Conservation (phyloP, 2,888 invertebrate species). For the Nephrocerus scutellatus region DNA sequence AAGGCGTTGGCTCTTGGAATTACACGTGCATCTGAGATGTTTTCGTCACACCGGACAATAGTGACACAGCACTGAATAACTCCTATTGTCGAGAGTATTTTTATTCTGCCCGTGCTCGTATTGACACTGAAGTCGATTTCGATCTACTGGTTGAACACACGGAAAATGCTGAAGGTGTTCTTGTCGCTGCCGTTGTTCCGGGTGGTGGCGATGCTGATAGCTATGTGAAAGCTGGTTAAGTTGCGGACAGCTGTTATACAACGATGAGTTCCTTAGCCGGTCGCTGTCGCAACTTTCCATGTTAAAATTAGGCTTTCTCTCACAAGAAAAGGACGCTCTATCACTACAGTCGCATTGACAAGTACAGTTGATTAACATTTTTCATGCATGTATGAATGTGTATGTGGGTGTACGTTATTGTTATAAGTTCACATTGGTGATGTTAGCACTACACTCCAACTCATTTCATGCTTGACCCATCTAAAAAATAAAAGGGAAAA, state of each 20-base stretch:
- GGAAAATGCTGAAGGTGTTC: constrained; percentile 13
- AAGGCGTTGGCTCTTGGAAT: constrained; percentile 3
- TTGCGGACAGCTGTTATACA: constrained; percentile 44
- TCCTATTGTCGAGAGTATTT: constrained; percentile 22
- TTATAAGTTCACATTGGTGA: neutral
- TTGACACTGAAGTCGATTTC: constrained; percentile 16
- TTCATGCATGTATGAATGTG: too few species aligned
- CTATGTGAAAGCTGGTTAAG: constrained; percentile 26
- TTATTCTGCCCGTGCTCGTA: constrained; percentile 9
- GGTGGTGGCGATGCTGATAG: constrained; percentile 9
- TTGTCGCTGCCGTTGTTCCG: constrained; percentile 12
- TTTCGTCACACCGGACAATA: constrained; percentile 47
- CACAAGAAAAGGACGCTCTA: constrained; percentile 24
- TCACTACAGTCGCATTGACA: constrained; percentile 45
- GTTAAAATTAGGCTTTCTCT: constrained; percentile 30
- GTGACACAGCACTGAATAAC: constrained; percentile 36
- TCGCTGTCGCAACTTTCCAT: constrained; percentile 36
- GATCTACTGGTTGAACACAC: constrained; percentile 13
- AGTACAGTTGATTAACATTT: constrained; percentile 43
- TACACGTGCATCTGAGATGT: too few species aligned
- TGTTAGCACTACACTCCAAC: too few species aligned
- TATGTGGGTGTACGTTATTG: neutral
- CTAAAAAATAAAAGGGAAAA: too few species aligned
- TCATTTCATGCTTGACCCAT: too few species aligned
- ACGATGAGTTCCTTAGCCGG: constrained; percentile 37